Evolutionary conservation across 1,140 invertebrate genomes (phyloP).

Genomic region (Drosophila novamexicana): DNA sequence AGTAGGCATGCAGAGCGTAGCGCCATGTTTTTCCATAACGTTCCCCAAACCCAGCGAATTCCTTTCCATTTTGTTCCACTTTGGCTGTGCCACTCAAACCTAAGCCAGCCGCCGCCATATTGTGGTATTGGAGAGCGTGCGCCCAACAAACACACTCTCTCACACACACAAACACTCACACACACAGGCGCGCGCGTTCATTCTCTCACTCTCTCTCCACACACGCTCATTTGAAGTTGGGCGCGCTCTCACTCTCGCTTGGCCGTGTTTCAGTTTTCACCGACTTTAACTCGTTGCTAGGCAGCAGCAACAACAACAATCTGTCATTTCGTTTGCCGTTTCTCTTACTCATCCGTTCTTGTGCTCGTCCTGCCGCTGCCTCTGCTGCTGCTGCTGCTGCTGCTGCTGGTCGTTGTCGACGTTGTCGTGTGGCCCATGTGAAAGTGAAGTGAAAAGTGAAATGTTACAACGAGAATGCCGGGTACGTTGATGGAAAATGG

Average conservation of each 20-base stretch:
- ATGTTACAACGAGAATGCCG: conserved; percentile 72
- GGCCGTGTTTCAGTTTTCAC: conserved; percentile 75
- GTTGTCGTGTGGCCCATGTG: conserved; percentile 66
- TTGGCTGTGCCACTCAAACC: conserved; percentile 58
- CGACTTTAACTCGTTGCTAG: conserved; percentile 78
- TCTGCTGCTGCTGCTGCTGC: background rate
- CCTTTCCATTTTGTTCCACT: conserved; percentile 81
- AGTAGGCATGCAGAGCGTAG: conserved; percentile 51
- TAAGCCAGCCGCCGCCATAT: conserved; percentile 44
- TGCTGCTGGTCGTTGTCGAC: conserved; percentile 26
- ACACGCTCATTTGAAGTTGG: conserved; percentile 25
- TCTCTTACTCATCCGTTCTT: conserved; percentile 35
- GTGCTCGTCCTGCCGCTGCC: conserved; percentile 27
- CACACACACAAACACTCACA: background rate
- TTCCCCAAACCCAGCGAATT: conserved; percentile 60
- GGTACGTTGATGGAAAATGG: conserved; percentile 54
- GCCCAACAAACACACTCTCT: conserved; percentile 11
- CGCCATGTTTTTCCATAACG: conserved; percentile 71
- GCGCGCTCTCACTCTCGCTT: conserved; percentile 69
- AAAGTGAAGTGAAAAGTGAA: conserved; percentile 84
- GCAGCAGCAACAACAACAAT: conserved; percentile 35
- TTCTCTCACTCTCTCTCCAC: conserved; percentile 30
- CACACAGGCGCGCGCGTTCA: conserved; percentile 7
- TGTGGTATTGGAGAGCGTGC: conserved; percentile 41
- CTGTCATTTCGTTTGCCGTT: conserved; percentile 7